A percentile compares a stretch with the other conserved stretches of the same genome.
These are phyloP conservation scores for Brachyopa scutellaris DNA, from an alignment of 2,888 invertebrate genomes.

Conservation along the genomic window DNA sequence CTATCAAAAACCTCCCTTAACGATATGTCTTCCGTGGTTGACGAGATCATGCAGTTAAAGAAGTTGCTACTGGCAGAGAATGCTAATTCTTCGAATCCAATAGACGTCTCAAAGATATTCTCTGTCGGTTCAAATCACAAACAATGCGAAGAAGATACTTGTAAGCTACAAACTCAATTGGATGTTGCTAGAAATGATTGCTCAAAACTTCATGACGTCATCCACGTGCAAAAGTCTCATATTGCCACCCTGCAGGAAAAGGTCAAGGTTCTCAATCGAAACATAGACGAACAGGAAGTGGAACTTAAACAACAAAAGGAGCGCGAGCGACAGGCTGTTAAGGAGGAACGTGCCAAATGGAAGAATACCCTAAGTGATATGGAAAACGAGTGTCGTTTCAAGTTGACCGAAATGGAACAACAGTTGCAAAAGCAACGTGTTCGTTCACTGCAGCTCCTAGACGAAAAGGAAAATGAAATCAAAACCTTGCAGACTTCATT, in stretches of 20 bases:
- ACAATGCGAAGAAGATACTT: constrained; percentile 86
- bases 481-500: constrained; percentile 84
- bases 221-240: constrained; percentile 83
- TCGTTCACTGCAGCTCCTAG: constrained; percentile 88
- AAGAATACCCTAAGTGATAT: constrained; percentile 77
- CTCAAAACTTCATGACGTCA: constrained; percentile 75
- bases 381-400: constrained; percentile 83
- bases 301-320: constrained; percentile 85
- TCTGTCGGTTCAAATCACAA: constrained; percentile 81
- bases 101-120: constrained; percentile 84
- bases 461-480: constrained; percentile 91
- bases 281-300: constrained; percentile 86
- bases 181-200: constrained; percentile 83
- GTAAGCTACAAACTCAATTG: constrained; percentile 85
- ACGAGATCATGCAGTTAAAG: constrained; percentile 86
- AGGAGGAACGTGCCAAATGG: constrained; percentile 79
- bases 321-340: constrained; percentile 83
- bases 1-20: constrained; percentile 24
- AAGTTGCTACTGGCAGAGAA: constrained; percentile 85
- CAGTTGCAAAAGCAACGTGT: constrained; percentile 91
- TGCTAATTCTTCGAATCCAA: constrained; percentile 84
- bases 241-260: constrained; percentile 87
- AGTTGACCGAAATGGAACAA: constrained; percentile 86
- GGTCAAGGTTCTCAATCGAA: constrained; percentile 84
- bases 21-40: constrained; percentile 84